Percentiles rank a stretch among this genome's conserved stretches.
Conservation (phyloP, 2,888 invertebrate genomes). For the Mythimna vitellina region DNA sequence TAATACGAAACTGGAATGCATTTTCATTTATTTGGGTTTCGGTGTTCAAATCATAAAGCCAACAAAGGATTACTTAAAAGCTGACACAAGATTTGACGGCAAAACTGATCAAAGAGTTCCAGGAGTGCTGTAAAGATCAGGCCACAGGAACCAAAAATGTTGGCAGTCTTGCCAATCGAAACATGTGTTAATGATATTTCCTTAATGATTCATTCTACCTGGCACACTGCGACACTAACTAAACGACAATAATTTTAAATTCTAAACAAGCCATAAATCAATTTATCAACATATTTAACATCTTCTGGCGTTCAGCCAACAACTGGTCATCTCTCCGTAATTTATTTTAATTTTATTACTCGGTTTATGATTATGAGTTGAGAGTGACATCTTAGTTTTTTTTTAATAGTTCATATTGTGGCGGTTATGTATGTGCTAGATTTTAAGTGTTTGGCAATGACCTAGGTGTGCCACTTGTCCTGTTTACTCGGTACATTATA, state of each 20-base stretch:
- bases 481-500: conserved; percentile 24
- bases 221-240: conserved; percentile 28
- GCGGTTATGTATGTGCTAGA: conserved; percentile 33
- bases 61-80: neutral
- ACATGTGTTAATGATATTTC: conserved; percentile 13
- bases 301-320: conserved; percentile 51
- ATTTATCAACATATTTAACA: conserved; percentile 54
- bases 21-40: neutral
- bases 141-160: neutral
- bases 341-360: conserved; percentile 65
- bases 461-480: conserved; percentile 39
- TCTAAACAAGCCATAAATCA: conserved; percentile 58
- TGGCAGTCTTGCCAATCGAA: conserved; percentile 10
- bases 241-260: conserved; percentile 50
- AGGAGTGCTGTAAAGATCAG: too few species aligned
- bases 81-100: neutral
- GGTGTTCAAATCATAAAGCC: neutral
- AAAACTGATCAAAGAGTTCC: conserved; percentile 13
- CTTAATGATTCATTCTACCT: conserved; percentile 15
- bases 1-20: neutral
- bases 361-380: conserved; percentile 57
- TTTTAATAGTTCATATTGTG: conserved; percentile 43
- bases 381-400: conserved; percentile 60
- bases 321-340: conserved; percentile 47
- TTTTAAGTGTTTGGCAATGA: conserved; percentile 58